These are phyloP conservation scores for Ferdinandea cuprea DNA, from an alignment of 2,888 invertebrate species.

Conservation along the genomic window DNA sequence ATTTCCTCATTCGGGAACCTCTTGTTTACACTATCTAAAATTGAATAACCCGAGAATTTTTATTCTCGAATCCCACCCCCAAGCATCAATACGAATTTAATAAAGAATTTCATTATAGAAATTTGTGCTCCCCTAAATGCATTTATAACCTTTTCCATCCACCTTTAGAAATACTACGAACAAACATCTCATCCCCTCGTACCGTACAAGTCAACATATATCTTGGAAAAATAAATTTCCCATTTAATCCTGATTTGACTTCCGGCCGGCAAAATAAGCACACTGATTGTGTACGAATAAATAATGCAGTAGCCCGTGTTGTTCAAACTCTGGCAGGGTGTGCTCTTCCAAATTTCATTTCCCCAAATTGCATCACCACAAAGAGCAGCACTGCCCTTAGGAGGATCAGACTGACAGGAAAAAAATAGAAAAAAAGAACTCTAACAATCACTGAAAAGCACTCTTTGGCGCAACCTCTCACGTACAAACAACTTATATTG, in stretches of 20 bases:
- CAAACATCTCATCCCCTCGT: neutral
- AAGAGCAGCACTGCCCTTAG: neutral
- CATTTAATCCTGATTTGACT: slow-evolving; percentile 8
- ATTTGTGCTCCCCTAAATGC: no score
- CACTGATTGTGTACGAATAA: slow-evolving; percentile 38
- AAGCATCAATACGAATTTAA: no score
- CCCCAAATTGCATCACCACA: slow-evolving; percentile 7
- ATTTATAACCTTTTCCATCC: no score
- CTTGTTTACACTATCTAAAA: no score
- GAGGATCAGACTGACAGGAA: neutral
- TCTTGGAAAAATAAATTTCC: neutral
- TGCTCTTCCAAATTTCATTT: slow-evolving; percentile 37
- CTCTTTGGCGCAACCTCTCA: neutral
- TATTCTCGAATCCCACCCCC: no score
- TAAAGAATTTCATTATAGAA: no score
- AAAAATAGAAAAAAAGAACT: neutral
- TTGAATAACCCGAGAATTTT: no score
- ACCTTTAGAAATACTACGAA: neutral
- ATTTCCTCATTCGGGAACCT: no score
- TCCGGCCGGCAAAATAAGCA: slow-evolving; percentile 27
- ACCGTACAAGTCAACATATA: neutral
- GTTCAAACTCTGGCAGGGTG: neutral
- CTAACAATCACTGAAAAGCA: neutral
- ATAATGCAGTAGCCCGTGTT: slow-evolving; percentile 10
- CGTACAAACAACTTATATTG: neutral